phyloP scores from a whole-genome alignment of 2,113 vertebrate genomes.

The Xiphophorus maculatus region DNA sequence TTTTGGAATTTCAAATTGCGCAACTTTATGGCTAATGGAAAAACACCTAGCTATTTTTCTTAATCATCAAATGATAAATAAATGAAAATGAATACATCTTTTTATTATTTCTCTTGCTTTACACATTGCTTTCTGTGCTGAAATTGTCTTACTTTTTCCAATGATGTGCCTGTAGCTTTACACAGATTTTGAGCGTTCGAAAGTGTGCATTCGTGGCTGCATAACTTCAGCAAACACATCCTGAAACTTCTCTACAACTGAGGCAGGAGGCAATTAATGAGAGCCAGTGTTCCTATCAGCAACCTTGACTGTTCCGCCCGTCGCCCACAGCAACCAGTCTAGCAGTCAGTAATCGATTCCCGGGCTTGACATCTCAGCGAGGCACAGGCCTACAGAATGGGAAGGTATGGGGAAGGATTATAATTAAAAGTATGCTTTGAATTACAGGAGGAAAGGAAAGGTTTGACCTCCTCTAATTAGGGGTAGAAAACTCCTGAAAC shows the following conservation, averaged over 20 bases:
- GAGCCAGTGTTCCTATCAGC: conserved; percentile 58
- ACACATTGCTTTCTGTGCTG: not conserved
- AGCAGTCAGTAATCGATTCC: conserved; percentile 57
- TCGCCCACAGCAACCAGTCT: conserved; percentile 45
- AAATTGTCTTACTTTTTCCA: conserved; percentile 8
- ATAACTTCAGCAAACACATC: conserved; percentile 25
- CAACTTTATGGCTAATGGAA: too few relatives aligned
- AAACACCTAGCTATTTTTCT: too few relatives aligned
- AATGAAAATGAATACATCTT: not conserved
- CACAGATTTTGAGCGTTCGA: not conserved
- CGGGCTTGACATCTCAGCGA: conserved; percentile 22
- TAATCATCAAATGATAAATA: not conserved
- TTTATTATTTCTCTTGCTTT: not conserved
- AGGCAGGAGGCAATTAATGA: conserved; percentile 62
- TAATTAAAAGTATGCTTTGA: not conserved
- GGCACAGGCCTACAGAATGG: conserved; percentile 8
- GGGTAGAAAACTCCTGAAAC: not conserved
- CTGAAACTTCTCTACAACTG: conserved; percentile 17
- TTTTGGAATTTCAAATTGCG: too few relatives aligned
- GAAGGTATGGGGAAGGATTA: not conserved
- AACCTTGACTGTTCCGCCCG: conserved; percentile 61
- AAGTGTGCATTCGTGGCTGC: not conserved
- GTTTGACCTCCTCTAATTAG: not conserved
- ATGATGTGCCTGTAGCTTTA: not conserved
- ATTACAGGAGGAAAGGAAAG: not conserved